These are phyloP conservation scores for Drosophila engyochracea DNA, from an alignment of 2,888 invertebrate genomes.

Conservation along the genomic window DNA sequence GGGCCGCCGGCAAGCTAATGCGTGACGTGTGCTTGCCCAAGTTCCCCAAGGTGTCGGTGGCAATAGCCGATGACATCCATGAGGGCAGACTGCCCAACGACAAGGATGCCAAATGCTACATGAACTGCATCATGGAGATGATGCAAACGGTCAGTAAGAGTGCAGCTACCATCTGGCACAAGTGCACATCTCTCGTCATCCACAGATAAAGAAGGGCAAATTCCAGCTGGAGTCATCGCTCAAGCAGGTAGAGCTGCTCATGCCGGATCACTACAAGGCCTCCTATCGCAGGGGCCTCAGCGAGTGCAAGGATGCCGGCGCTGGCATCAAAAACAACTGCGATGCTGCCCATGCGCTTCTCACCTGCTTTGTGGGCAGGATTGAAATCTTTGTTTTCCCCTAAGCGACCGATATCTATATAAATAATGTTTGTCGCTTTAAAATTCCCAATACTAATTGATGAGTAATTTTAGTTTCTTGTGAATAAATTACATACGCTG, in stretches of 20 bases:
- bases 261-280: constrained; percentile 83
- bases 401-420: constrained; percentile 25
- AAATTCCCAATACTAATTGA: neutral
- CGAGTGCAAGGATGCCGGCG: constrained; percentile 78
- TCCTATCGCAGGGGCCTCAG: constrained; percentile 74
- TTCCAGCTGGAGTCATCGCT: constrained; percentile 80
- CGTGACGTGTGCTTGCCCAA: constrained; percentile 89
- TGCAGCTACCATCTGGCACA: neutral
- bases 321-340: constrained; percentile 83
- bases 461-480: neutral
- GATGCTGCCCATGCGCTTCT: constrained; percentile 80
- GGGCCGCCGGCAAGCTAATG: constrained; percentile 88
- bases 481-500: neutral
- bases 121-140: constrained; percentile 86
- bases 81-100: constrained; percentile 80
- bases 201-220: constrained; percentile 84
- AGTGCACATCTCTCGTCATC: neutral
- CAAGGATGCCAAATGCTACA: constrained; percentile 86
- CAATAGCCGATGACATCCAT: constrained; percentile 77
- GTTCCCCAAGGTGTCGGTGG: constrained; percentile 83
- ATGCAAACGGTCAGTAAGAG: constrained; percentile 86
- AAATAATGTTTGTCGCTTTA: neutral
- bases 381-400: constrained; percentile 82
- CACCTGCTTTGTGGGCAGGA: constrained; percentile 73
- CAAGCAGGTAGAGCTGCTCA: constrained; percentile 83